A percentile compares a stretch with the other conserved stretches of the same genome.
These are phyloP conservation scores for Sciurus vulgaris DNA, from an alignment of 2,797 vertebrate genomes.

Conservation along the genomic window DNA sequence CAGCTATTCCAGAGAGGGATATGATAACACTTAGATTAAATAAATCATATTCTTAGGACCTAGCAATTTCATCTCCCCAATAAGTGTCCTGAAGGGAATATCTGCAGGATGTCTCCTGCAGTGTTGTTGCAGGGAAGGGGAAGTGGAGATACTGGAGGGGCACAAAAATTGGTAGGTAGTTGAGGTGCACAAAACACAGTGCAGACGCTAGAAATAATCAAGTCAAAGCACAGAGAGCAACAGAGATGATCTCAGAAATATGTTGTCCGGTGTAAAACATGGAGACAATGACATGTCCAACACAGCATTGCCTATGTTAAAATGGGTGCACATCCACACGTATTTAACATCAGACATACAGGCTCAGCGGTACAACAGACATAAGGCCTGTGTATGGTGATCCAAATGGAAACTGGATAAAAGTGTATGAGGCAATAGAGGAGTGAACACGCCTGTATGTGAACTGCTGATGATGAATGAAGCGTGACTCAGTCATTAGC, in stretches of 20 bases:
- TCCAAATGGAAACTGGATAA: fast-evolving
- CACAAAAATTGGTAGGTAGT: fast-evolving
- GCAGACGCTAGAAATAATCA: not conserved
- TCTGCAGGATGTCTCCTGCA: not conserved
- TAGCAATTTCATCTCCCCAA: not conserved
- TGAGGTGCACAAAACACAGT: not conserved
- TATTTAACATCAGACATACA: not conserved
- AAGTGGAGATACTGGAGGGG: fast-evolving
- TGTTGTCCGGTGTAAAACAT: fast-evolving
- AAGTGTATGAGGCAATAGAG: not conserved
- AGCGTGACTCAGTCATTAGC: fast-evolving
- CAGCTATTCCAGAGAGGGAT: not conserved
- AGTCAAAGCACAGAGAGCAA: fast-evolving
- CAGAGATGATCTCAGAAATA: fast-evolving
- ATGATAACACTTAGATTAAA: not conserved
- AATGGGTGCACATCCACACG: fast-evolving
- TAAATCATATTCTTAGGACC: not conserved
- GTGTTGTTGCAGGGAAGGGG: not conserved
- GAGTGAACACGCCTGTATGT: not conserved
- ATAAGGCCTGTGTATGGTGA: fast-evolving
- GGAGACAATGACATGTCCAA: not conserved
- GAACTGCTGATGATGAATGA: not conserved
- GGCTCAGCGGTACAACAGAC: not conserved
- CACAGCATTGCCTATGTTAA: not conserved
- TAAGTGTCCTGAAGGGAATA: not conserved